These are phyloP conservation scores for Metopia argyrocephala DNA, from an alignment of 2,888 invertebrate genomes.

Conservation along the genomic window DNA sequence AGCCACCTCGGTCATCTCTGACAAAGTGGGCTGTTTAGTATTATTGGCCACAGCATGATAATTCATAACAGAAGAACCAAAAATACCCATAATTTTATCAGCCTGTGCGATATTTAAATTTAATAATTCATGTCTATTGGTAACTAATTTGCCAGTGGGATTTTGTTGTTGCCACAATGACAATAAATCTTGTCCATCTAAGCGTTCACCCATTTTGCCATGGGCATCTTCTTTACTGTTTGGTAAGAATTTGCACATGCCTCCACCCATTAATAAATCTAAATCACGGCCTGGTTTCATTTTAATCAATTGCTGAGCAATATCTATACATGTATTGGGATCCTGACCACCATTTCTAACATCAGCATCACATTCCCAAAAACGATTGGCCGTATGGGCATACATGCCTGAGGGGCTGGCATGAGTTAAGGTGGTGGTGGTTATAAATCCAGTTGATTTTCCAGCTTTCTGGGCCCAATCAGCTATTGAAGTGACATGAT, in stretches of 20 bases:
- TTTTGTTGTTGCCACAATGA: conserved; percentile 82
- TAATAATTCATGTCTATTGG: conserved; percentile 81
- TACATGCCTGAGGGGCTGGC: conserved; percentile 86
- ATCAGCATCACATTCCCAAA: conserved; percentile 86
- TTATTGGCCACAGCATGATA: conserved; percentile 79
- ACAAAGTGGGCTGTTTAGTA: conserved; percentile 75
- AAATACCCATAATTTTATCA: conserved; percentile 81
- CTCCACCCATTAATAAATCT: conserved; percentile 89
- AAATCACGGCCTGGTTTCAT: conserved; percentile 84
- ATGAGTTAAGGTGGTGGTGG: conserved; percentile 88
- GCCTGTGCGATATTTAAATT: conserved; percentile 77
- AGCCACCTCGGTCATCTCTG: conserved; percentile 85
- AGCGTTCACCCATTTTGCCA: conserved; percentile 80
- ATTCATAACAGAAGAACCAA: conserved; percentile 79
- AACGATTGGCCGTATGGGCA: conserved; percentile 82
- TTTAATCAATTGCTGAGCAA: conserved; percentile 85
- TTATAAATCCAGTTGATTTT: conserved; percentile 83
- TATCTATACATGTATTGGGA: conserved; percentile 81
- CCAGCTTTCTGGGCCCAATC: conserved; percentile 83
- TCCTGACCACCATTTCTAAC: conserved; percentile 68
- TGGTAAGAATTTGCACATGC: conserved; percentile 83
- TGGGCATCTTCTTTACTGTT: conserved; percentile 78
- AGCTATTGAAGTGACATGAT: conserved; percentile 83
- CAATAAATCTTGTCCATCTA: conserved; percentile 83
- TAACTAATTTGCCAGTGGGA: conserved; percentile 80